Evolutionary conservation across 2,797 vertebrate species (phyloP), one percentile per base, ranked within the genome.

Genomic region (Cuniculus paca): DNA sequence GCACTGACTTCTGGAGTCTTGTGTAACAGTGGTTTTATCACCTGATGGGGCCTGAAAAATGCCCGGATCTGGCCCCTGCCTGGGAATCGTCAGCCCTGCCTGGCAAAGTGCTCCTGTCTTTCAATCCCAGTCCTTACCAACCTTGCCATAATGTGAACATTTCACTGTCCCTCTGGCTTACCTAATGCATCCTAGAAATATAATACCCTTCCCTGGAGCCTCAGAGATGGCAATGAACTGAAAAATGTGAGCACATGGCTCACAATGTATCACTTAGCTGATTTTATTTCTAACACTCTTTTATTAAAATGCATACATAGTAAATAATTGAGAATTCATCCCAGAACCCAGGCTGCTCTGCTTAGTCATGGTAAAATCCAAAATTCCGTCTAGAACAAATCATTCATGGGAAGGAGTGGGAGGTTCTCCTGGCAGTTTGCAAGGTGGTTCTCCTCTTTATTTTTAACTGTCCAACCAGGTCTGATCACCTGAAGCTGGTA

Each of bases 221-320:
- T 78, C 26, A 96, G 84, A 84, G 89, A 81, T 31, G 5, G 72
- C 85, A 93, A 77, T 20, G 1, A 94, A 97, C 94, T 78, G 42
- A 60, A 56, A 52, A 89, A 31, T 90, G 48, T 70, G 91, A 94
- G 89, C 70, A 4, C 0, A 0, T 72, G 39, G 81, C 36, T 95
- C 77, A 60, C 52, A 94, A 93, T 80, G 39, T 56, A 93, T 94
- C 85, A 6, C 2, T 70, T 60, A 78, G 48, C 74, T 77, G 0
- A 0, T 74, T 93, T 97, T 96, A 68, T 26, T 95, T 95, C 79
- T 92, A 95, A 84, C 81, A 90, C 89, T 95, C 90, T 94, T 96
- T 97, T 81, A 98, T 98, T 98, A 97, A 98, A 98, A 98, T 87
- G 61, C 61, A 87, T 85, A 89, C 61, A 87, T 85, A 89, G 96